Percentiles rank a stretch among this genome's conserved stretches.
phyloP scores from a whole-genome alignment of 2,888 invertebrate genomes.

The Cosmia trapezina region DNA sequence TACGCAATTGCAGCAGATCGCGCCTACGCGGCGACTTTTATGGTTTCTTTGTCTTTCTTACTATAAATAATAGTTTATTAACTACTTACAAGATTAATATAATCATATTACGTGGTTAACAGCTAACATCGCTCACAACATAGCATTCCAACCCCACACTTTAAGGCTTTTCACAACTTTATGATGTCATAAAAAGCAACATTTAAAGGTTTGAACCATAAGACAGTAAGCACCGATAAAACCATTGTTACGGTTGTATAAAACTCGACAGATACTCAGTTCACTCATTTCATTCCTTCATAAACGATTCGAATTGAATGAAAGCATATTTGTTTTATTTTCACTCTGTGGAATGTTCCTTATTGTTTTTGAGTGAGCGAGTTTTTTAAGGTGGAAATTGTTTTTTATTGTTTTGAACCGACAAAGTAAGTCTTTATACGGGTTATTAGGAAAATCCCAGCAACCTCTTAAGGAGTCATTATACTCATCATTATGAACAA shows the following conservation, averaged over 20 bases:
- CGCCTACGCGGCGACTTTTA: no score
- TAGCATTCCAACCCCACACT: slow-evolving; percentile 32
- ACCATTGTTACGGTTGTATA: slow-evolving; percentile 64
- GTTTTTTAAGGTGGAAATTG: slow-evolving; percentile 15
- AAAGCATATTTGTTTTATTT: slow-evolving; percentile 62
- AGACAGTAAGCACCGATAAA: slow-evolving; percentile 64
- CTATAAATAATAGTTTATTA: background rate
- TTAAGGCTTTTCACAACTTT: slow-evolving; percentile 53
- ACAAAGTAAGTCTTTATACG: background rate
- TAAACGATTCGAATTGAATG: slow-evolving; percentile 67
- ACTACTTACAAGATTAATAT: background rate
- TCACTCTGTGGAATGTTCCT: slow-evolving; percentile 40
- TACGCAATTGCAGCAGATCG: background rate
- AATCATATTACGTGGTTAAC: background rate
- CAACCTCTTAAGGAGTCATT: no score
- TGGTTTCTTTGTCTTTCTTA: background rate
- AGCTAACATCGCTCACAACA: slow-evolving; percentile 3
- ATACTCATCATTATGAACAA: no score
- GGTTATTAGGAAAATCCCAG: no score
- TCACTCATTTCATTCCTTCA: slow-evolving; percentile 66
- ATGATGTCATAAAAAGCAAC: slow-evolving; percentile 56
- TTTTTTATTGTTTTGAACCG: background rate
- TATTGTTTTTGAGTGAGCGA: slow-evolving; percentile 52
- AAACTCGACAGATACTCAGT: slow-evolving; percentile 65
- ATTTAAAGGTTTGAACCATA: slow-evolving; percentile 65